Percentiles rank a stretch among this genome's conserved stretches.
These are phyloP conservation scores for Xylocopa sonorina DNA, from an alignment of 1,140 invertebrate genomes.

Conservation along the genomic window DNA sequence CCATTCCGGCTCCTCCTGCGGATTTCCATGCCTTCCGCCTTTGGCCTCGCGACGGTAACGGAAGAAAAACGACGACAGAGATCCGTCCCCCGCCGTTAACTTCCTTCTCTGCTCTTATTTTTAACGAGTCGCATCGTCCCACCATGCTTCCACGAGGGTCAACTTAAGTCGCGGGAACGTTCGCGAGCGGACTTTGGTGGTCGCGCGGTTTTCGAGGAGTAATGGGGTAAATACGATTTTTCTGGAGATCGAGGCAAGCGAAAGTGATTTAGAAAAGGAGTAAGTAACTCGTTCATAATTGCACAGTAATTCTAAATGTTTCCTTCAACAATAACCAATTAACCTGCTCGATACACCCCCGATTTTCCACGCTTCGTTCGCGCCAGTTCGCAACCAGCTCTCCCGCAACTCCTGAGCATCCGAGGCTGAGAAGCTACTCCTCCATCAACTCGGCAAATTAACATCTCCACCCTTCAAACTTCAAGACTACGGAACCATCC, in stretches of 20 bases:
- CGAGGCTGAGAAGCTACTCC: not conserved
- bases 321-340: not conserved
- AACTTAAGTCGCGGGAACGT: not conserved
- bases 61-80: constrained; percentile 30
- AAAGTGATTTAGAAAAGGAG: constrained; percentile 20
- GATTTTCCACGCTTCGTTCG: not conserved
- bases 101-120: not conserved
- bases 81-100: not conserved
- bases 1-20: not conserved
- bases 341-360: not conserved
- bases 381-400: too few species aligned
- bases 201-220: constrained; percentile 6
- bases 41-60: not conserved
- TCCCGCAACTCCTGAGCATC: too few species aligned
- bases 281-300: too few species aligned
- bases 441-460: not conserved
- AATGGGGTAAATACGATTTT: constrained; percentile 31
- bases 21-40: not conserved
- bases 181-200: constrained; percentile 1
- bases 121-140: constrained; percentile 9
- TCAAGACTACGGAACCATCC: not conserved
- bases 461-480: not conserved
- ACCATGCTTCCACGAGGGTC: not conserved
- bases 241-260: constrained; percentile 7
- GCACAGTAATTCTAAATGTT: not conserved